Conservation (phyloP, 64 coral and sea anemone genomes). For the Anthopleura sola region DNA sequence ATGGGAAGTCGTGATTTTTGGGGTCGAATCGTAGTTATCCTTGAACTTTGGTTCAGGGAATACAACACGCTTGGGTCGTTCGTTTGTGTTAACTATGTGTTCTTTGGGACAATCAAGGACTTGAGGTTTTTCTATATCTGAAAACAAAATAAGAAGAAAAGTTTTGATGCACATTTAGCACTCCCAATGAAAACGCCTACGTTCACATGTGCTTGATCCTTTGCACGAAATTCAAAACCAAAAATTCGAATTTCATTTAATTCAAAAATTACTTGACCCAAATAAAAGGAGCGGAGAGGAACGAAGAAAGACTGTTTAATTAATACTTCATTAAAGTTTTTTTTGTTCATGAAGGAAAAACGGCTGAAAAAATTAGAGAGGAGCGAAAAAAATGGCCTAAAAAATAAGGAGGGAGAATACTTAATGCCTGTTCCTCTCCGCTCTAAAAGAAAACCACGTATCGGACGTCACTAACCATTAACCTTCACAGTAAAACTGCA, state of each 20-base stretch:
- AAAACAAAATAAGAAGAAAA: neutral
- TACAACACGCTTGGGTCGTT: neutral
- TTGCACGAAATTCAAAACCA: neutral
- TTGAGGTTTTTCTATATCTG: constrained; percentile 13
- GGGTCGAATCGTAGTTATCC: constrained; percentile 8
- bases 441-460: no score
- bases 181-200: no score
- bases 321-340: no score
- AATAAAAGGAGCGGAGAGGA: no score
- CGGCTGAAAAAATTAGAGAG: no score
- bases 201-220: no score
- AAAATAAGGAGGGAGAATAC: no score
- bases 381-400: no score
- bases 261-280: neutral
- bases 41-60: constrained; percentile 5
- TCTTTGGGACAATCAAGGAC: neutral
- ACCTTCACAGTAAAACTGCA: constrained; percentile 7
- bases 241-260: neutral
- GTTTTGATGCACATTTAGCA: no score
- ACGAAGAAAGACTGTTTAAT: no score
- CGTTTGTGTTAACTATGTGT: neutral
- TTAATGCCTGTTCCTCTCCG: no score
- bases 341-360: no score
- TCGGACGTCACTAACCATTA: neutral
- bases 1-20: neutral